phyloP scores from a whole-genome alignment of 2,113 vertebrate genomes.

The Romanogobio albipinnatus region DNA sequence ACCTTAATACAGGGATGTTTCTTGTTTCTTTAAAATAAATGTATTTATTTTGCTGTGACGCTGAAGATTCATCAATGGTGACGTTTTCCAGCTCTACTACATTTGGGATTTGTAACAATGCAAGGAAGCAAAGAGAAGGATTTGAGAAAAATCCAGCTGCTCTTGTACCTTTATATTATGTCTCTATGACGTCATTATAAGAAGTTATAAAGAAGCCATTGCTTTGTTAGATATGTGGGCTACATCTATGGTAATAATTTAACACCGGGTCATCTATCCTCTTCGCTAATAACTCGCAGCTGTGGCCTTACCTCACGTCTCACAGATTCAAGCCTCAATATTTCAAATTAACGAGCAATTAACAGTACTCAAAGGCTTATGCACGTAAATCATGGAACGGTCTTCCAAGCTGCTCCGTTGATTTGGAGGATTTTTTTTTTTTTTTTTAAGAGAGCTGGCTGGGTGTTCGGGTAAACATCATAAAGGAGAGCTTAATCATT shows the following conservation, averaged over 20 bases:
- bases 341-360: slow-evolving; percentile 58
- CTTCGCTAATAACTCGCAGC: slow-evolving; percentile 42
- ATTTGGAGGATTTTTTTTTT: slow-evolving; percentile 18
- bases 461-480: slow-evolving; percentile 50
- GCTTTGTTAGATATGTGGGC: slow-evolving; percentile 41
- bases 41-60: no score
- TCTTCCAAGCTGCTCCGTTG: slow-evolving; percentile 22
- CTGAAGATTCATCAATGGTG: no score
- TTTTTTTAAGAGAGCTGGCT: slow-evolving; percentile 14
- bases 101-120: background rate
- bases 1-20: no score
- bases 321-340: slow-evolving; percentile 50
- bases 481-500: slow-evolving; percentile 55
- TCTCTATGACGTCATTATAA: slow-evolving; percentile 10
- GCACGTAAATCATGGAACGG: slow-evolving; percentile 39
- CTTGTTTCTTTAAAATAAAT: no score
- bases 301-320: slow-evolving; percentile 50
- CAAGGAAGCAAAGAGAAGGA: background rate
- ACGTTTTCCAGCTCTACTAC: no score
- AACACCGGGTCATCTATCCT: slow-evolving; percentile 10
- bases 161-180: background rate
- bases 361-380: slow-evolving; percentile 55
- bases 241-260: slow-evolving; percentile 38
- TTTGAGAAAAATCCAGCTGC: no score
- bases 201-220: slow-evolving; percentile 30